Percentiles rank a stretch among this genome's conserved stretches.
Conservation (phyloP, 2,113 vertebrate species). For the Mesitornis unicolor region DNA sequence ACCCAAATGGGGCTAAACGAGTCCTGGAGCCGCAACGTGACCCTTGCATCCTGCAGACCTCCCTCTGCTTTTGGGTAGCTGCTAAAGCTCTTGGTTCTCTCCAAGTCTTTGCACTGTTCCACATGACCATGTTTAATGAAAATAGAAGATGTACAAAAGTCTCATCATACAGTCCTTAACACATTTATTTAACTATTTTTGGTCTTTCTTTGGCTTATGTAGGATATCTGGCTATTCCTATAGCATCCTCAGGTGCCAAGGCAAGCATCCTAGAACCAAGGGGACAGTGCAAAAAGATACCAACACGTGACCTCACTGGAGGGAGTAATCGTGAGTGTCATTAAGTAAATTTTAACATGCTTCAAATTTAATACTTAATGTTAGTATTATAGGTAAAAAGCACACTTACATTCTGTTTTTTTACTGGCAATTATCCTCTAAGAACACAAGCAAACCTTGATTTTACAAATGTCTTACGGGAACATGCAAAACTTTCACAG, state of each 20-base stretch:
- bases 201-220: constrained; percentile 24
- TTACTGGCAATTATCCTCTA: constrained; percentile 32
- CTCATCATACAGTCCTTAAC: neutral
- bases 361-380: constrained; percentile 33
- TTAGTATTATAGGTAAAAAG: constrained; percentile 26
- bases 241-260: neutral
- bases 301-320: neutral
- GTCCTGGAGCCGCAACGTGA: neutral
- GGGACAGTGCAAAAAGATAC: neutral
- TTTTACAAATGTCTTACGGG: constrained; percentile 24
- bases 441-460: constrained; percentile 43
- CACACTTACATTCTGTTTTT: constrained; percentile 2
- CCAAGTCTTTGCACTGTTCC: neutral
- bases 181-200: neutral
- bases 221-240: neutral
- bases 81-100: neutral
- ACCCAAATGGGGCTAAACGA: neutral
- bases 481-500: constrained; percentile 46
- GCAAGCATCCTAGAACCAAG: constrained; percentile 13
- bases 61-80: neutral
- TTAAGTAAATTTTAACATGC: constrained; percentile 30
- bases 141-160: neutral
- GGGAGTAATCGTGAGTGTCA: neutral
- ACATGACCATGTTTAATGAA: neutral
- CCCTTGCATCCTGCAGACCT: neutral